phyloP scores from a whole-genome alignment of 2,797 vertebrate species.

The Ctenopoma kingsleyae region DNA sequence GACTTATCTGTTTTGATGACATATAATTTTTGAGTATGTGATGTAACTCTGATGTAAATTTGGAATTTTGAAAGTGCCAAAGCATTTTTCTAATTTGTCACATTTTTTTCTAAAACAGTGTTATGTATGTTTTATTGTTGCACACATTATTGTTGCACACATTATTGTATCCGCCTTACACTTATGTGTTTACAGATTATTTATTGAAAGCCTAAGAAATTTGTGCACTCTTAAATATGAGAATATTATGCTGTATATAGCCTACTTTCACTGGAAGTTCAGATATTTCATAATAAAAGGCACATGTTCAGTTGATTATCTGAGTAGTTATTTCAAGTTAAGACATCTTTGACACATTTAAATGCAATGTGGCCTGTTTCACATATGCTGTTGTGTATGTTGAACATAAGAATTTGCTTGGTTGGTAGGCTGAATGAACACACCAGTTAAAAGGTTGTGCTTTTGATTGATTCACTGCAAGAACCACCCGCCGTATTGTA shows the following conservation, averaged over 20 bases:
- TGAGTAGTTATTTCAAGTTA: conserved; percentile 35
- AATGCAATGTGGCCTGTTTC: background rate
- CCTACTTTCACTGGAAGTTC: conserved; percentile 61
- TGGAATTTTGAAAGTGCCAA: conserved; percentile 85
- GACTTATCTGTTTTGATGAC: background rate
- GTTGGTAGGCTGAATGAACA: no score
- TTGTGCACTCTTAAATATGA: conserved; percentile 71
- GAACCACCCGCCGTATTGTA: no score
- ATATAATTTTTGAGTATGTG: conserved; percentile 25
- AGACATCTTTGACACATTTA: background rate
- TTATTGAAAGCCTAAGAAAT: conserved; percentile 83
- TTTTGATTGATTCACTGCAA: no score
- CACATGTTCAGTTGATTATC: conserved; percentile 33
- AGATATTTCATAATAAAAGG: conserved; percentile 79
- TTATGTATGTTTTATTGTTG: conserved; percentile 47
- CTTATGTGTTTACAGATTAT: conserved; percentile 75
- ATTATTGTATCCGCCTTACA: conserved; percentile 52
- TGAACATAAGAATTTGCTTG: background rate
- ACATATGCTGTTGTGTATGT: background rate
- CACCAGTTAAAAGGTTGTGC: no score
- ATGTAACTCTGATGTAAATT: conserved; percentile 76
- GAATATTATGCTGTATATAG: conserved; percentile 64
- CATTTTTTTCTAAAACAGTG: conserved; percentile 24
- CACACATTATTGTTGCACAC: conserved; percentile 47
- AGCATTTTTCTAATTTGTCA: conserved; percentile 70